These are phyloP conservation scores for Butorides virescens DNA, from an alignment of 2,113 vertebrate species.

Conservation along the genomic window DNA sequence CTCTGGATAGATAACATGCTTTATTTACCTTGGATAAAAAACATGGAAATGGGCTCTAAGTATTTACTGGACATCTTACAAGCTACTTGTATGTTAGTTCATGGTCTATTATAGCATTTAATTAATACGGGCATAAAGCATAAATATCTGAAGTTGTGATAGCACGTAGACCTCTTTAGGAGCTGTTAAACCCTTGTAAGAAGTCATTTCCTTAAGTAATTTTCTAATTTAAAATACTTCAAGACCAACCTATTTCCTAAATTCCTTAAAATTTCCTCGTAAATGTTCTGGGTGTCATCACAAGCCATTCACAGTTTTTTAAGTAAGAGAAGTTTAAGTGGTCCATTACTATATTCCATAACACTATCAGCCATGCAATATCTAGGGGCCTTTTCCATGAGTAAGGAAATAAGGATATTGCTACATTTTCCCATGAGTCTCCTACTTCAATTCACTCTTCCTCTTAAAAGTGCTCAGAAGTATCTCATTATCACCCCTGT, in stretches of 20 bases:
- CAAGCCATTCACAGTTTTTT: not conserved
- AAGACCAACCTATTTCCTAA: not conserved
- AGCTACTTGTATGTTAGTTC: not conserved
- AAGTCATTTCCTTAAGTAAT: not conserved
- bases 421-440: not conserved
- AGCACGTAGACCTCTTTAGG: not conserved
- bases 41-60: not conserved
- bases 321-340: not conserved
- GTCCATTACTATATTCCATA: not conserved
- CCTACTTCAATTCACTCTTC: not conserved
- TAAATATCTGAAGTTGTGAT: not conserved
- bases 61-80: not conserved
- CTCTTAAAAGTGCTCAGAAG: not conserved
- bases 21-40: not conserved
- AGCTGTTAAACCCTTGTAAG: not conserved
- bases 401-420: not conserved
- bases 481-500: not conserved
- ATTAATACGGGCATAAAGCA: not conserved
- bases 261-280: not conserved
- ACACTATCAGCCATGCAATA: not conserved
- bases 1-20: not conserved
- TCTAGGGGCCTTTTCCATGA: not conserved
- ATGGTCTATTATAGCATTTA: not conserved
- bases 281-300: not conserved
- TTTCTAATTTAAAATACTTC: not conserved